Evolutionary conservation across 2,797 vertebrate genomes (phyloP).

Genomic region (Sternotherus odoratus): DNA sequence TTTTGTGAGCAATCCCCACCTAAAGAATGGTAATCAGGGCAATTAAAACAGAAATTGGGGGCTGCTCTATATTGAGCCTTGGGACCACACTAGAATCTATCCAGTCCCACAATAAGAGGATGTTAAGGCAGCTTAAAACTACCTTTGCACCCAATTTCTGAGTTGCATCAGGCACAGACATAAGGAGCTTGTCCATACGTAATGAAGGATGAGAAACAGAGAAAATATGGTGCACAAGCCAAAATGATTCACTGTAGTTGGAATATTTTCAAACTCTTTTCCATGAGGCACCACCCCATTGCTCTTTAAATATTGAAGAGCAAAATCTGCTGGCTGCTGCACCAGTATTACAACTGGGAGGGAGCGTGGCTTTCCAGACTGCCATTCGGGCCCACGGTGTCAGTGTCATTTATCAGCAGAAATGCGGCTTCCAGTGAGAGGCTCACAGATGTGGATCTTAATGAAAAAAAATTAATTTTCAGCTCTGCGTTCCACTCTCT

Average conservation of each 20-base stretch:
- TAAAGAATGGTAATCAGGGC: background rate
- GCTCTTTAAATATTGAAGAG: slow-evolving; percentile 80
- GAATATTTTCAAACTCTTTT: slow-evolving; percentile 33
- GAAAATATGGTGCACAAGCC: background rate
- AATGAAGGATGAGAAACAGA: background rate
- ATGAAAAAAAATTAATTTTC: slow-evolving; percentile 82
- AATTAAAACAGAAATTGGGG: background rate
- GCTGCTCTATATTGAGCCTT: background rate
- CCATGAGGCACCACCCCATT: slow-evolving; percentile 9
- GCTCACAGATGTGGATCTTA: slow-evolving; percentile 82
- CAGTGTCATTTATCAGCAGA: slow-evolving; percentile 69
- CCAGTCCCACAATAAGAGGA: accelerated
- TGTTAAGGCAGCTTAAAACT: background rate
- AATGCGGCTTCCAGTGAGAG: slow-evolving; percentile 51
- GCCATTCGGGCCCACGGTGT: slow-evolving; percentile 53
- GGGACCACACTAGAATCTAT: background rate
- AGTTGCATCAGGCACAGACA: background rate
- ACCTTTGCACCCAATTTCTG: background rate
- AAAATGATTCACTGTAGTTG: background rate
- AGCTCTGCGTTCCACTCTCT: slow-evolving; percentile 54
- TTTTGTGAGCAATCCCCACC: background rate
- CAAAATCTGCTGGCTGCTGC: slow-evolving; percentile 61
- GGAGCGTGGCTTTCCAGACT: slow-evolving; percentile 50
- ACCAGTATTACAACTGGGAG: background rate
- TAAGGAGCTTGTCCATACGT: background rate